Base-by-base conservation (phyloP, 2,888 invertebrate genomes). In the Nemurella pictetii region DNA sequence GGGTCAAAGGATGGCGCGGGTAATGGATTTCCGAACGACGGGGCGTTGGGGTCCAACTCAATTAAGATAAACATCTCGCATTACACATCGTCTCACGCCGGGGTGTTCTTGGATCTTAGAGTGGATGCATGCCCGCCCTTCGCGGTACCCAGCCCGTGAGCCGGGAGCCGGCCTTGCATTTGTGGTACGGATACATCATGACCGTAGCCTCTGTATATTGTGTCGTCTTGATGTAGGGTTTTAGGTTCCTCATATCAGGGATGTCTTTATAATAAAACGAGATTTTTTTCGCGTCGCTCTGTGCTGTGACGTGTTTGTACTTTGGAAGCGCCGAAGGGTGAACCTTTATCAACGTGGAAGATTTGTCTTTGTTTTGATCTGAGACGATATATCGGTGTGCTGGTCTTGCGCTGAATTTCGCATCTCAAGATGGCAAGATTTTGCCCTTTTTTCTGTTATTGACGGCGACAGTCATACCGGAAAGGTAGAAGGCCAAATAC, bases 51-150 rank as follows among this genome's bases (percentile, higher is more conserved):
- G 84, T n/a, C 85, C 83, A 84, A 84, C 85, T 84, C 84, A 84
- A 81, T 85, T 85, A 85, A 85, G 85, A 85, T 85, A 85, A 85
- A 85, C 85, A 85, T 85, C 85, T 85, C 85, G 82, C 85, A 85
- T 85, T 85, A 85, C 85, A 85, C 84, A 55, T 75, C 83, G 73
- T 74, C 78, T 29, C 78, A 26, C 77, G 77, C n/a, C 77, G 32
- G 1, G 81, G 36, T 55, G 81, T 78, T 25, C 28, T n/a, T 5
- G 81, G 72, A 27, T 3, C n/a, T 28, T 26, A 26, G 55, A 55
- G 55, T 55, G 20, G 55, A 12, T 55, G 55, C 1, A 26, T 72
- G 25, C 82, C 72, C 82, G 55, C 72, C 29, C 55, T 28, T 72
- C 27, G 30, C 73, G 25, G 26, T 72, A 27, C 72, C 82, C 27